phyloP scores from a whole-genome alignment of 2,113 vertebrate genomes.

The Nettapus auritus region DNA sequence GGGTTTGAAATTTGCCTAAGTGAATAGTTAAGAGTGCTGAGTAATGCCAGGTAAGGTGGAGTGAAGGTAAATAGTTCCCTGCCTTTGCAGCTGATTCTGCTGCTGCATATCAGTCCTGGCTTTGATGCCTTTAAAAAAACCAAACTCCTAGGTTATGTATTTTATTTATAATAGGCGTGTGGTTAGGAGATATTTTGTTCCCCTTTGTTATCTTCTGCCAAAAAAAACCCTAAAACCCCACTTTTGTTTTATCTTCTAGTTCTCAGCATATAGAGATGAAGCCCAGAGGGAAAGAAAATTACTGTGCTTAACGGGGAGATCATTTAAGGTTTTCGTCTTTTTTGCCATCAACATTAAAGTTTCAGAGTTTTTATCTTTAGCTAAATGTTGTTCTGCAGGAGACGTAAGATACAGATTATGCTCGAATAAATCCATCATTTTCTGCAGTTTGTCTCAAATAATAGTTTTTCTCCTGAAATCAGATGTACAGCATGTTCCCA shows the following conservation, averaged over 20 bases:
- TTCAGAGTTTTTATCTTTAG: not conserved
- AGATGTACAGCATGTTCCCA: not conserved
- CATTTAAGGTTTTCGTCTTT: not conserved
- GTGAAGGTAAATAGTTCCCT: conserved; percentile 26
- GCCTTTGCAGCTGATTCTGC: not conserved
- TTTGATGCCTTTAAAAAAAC: not conserved
- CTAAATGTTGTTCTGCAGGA: not conserved
- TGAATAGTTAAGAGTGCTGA: conserved; percentile 10
- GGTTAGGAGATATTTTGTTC: conserved; percentile 10
- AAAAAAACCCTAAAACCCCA: not conserved
- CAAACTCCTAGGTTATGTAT: not conserved
- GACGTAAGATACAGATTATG: not conserved
- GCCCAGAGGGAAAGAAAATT: not conserved
- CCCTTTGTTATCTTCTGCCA: not conserved
- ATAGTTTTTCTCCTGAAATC: not conserved
- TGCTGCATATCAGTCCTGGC: not conserved
- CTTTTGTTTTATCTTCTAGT: not conserved
- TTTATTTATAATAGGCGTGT: not conserved
- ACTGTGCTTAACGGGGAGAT: not conserved
- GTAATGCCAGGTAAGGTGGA: not conserved
- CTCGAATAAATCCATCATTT: not conserved
- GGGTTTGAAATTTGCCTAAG: not conserved
- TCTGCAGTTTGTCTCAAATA: not conserved
- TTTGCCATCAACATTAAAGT: not conserved
- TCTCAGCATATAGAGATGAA: not conserved